phyloP scores from a whole-genome alignment of 1,140 invertebrate species.

The Radopholus similis region DNA sequence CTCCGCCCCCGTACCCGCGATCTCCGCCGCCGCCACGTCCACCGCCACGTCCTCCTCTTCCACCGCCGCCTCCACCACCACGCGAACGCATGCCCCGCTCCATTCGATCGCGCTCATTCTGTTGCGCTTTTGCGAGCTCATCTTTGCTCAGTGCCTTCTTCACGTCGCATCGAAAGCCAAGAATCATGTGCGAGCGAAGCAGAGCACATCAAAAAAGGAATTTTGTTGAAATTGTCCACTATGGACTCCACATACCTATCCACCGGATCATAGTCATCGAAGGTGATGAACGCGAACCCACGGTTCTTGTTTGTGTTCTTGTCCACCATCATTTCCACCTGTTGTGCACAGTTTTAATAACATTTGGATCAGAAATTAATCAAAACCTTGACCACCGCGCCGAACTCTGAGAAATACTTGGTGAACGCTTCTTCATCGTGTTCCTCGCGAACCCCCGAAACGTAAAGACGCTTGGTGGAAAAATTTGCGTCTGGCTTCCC shows the following conservation, averaged over 20 bases:
- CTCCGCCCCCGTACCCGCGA: slow-evolving; percentile 24
- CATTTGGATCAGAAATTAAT: not conserved
- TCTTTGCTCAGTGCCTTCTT: slow-evolving; percentile 65
- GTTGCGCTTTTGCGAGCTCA: slow-evolving; percentile 60
- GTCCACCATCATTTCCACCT: slow-evolving; percentile 77
- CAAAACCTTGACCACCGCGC: slow-evolving; percentile 72
- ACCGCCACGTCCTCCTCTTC: slow-evolving; percentile 8
- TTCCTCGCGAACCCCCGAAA: slow-evolving; percentile 73
- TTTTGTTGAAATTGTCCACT: slow-evolving; percentile 45
- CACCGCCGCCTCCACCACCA: slow-evolving; percentile 14
- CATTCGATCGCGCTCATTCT: slow-evolving; percentile 50
- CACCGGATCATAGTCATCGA: slow-evolving; percentile 68
- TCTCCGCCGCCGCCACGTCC: slow-evolving; percentile 14
- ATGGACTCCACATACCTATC: slow-evolving; percentile 71
- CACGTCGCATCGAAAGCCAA: slow-evolving; percentile 63
- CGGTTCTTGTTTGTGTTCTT: slow-evolving; percentile 67
- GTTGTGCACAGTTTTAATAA: slow-evolving; percentile 4
- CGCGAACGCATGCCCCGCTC: slow-evolving; percentile 43
- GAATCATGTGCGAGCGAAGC: slow-evolving; percentile 62
- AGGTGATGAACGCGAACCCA: slow-evolving; percentile 41
- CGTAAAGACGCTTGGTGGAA: slow-evolving; percentile 89
- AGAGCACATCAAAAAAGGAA: slow-evolving; percentile 63
- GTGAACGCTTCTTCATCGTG: slow-evolving; percentile 61
- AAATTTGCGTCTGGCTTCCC: slow-evolving; percentile 78
- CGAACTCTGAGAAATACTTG: slow-evolving; percentile 87